phyloP scores from a whole-genome alignment of 2,888 invertebrate species.

The Rhorus exstirpatorius region DNA sequence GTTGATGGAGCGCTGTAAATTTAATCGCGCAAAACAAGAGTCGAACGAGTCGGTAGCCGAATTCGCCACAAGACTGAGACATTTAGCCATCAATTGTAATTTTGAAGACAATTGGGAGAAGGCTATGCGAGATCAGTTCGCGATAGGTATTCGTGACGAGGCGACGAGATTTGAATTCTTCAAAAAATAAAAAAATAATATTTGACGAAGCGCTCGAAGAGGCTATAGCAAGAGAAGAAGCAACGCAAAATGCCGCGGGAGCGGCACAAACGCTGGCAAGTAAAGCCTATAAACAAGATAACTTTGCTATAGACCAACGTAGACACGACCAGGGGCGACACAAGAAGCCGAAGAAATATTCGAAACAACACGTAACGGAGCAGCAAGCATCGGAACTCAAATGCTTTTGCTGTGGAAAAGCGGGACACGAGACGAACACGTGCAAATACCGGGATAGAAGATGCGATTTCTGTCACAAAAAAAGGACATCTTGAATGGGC shows the following conservation, averaged over 20 bases:
- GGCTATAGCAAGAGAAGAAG: conserved; percentile 8
- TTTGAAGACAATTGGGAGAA: conserved; percentile 17
- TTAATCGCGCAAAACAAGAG: conserved; percentile 55
- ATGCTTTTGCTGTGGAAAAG: no score
- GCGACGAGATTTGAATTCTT: conserved; percentile 47
- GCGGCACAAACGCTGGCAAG: conserved; percentile 33
- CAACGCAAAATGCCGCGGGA: conserved; percentile 47
- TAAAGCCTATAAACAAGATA: conserved; percentile 22
- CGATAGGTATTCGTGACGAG: conserved; percentile 49
- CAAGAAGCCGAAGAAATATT: conserved; percentile 9
- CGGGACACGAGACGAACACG: conserved; percentile 30
- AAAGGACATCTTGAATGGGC: conserved; percentile 64
- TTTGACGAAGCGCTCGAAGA: conserved; percentile 48
- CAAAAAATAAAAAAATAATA: conserved; percentile 24
- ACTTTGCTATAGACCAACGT: conserved; percentile 37
- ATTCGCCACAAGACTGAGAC: conserved; percentile 34
- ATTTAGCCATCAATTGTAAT: conserved; percentile 49
- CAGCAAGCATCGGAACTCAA: not conserved
- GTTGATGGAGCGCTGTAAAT: conserved; percentile 50
- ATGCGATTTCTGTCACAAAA: conserved; percentile 61
- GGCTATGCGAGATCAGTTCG: conserved; percentile 51
- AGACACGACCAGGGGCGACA: conserved; percentile 1
- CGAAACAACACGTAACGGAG: conserved; percentile 30
- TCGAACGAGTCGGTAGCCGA: conserved; percentile 39
- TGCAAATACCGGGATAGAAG: conserved; percentile 48